Evolutionary conservation across 1,140 invertebrate species (phyloP), one percentile per base, ranked within the genome.

Genomic region (Saxidomus purpurata): DNA sequence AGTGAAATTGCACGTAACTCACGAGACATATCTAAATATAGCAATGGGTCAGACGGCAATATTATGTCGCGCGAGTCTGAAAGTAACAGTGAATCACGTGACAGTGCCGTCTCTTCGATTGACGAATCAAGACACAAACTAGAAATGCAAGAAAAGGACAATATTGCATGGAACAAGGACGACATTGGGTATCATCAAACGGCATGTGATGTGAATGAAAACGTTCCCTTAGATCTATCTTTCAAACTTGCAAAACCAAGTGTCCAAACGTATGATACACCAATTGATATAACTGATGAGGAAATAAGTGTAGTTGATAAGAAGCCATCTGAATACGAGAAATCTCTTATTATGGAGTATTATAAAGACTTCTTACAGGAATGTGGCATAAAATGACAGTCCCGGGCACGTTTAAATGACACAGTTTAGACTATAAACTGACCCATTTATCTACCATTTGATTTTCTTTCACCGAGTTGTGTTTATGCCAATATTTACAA

Each of bases 291-390:
- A 6, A n/a, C 4, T 38, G 8, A 11, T 17, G 15, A 40, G 1
- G n/a, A 71, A 19, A 36, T 38, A 22, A 19, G 8, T 8, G 13
- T 71, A 19, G 67, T n/a, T 71, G 17, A 36, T 22, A 71, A n/a
- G 15, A 71, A 71, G 22, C 67, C 34, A 1, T 17, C 34, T 11
- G 36, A 36, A 17, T 71, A 25, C 19, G 67, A 71, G 17, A 71
- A 22, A 38, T 13, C 34, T 71, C 13, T 71, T 19, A 31, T 71
- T 71, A 9, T 71, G 67, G 67, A 36, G 19, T 71, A 71, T 38
- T 71, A 71, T 28, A 71, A 71, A 17, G 67, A 71, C 17, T 71
- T 63, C 13, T 38, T 71, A 38, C 34, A 38, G 34, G 67, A 71
- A 6, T 71, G 38, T 38, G 22, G 67, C 15, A 15, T 71, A 6